Percentiles rank a stretch among this genome's conserved stretches.
phyloP scores from a whole-genome alignment of 2,888 invertebrate genomes.

The Leptura quadrifasciata region DNA sequence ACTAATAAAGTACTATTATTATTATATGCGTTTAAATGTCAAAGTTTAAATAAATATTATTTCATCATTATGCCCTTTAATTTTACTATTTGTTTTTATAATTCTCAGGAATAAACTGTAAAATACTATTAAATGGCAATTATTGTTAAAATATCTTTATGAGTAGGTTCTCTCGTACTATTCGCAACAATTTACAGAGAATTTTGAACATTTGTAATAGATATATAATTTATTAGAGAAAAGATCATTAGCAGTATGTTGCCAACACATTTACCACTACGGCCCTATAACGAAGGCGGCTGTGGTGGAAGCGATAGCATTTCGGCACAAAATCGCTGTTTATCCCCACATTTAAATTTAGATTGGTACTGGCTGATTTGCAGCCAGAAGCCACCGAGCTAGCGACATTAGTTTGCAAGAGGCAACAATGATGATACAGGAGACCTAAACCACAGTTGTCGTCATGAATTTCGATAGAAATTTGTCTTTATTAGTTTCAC shows the following conservation, averaged over 20 bases:
- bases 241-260: background rate
- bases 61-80: no score
- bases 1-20: no score
- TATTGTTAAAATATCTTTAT: no score
- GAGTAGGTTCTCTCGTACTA: no score
- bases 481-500: conserved; percentile 42
- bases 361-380: conserved; percentile 57
- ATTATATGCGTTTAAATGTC: no score
- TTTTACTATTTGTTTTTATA: no score
- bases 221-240: background rate
- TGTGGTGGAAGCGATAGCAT: conserved; percentile 24
- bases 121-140: no score
- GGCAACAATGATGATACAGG: conserved; percentile 34
- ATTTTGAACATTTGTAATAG: background rate
- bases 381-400: conserved; percentile 34
- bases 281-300: conserved; percentile 7
- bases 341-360: conserved; percentile 61
- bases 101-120: no score
- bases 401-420: conserved; percentile 39
- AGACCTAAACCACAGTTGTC: conserved; percentile 29
- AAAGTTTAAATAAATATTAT: no score
- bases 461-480: conserved; percentile 37
- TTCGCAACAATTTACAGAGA: no score
- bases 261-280: background rate
- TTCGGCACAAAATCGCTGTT: conserved; percentile 50